phyloP scores from a whole-genome alignment of 1,140 invertebrate genomes.

The Hyles euphorbiae region DNA sequence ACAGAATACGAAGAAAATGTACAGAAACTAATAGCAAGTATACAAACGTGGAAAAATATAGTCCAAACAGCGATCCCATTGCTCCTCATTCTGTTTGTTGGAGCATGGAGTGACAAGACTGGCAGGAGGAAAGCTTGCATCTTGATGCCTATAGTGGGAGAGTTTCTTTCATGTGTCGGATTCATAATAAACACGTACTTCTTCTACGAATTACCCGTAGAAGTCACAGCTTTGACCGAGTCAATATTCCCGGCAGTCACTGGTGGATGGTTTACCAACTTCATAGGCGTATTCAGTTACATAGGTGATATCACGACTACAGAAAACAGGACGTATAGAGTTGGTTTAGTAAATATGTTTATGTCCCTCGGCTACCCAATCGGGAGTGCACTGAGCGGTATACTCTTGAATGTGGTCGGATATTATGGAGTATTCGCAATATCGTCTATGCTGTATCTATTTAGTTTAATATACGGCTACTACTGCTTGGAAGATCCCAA shows the following conservation, averaged over 20 bases:
- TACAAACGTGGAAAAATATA: constrained; percentile 87
- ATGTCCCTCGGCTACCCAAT: constrained; percentile 87
- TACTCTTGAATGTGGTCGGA: constrained; percentile 81
- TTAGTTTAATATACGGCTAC: constrained; percentile 83
- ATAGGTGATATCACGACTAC: constrained; percentile 90
- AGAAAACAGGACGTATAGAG: constrained; percentile 86
- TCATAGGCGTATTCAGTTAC: constrained; percentile 93
- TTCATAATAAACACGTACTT: constrained; percentile 87
- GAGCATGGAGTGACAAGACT: constrained; percentile 85
- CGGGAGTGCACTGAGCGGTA: constrained; percentile 84
- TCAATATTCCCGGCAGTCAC: constrained; percentile 86
- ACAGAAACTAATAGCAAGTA: constrained; percentile 83
- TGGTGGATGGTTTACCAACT: constrained; percentile 90
- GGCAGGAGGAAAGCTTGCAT: constrained; percentile 88
- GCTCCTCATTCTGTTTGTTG: constrained; percentile 85
- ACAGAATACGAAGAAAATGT: constrained; percentile 82
- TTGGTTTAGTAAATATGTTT: constrained; percentile 90
- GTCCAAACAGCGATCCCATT: constrained; percentile 84
- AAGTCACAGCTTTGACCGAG: constrained; percentile 83
- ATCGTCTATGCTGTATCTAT: constrained; percentile 82
- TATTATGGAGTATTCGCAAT: constrained; percentile 88
- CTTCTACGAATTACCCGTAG: constrained; percentile 84
- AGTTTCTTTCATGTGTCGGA: constrained; percentile 84
- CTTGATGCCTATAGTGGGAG: constrained; percentile 87
- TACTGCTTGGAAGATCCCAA: constrained; percentile 79